Percentiles rank a stretch among this genome's conserved stretches.
Conservation (phyloP, 2,113 vertebrate genomes). For the Aspiorhynchus laticeps region DNA sequence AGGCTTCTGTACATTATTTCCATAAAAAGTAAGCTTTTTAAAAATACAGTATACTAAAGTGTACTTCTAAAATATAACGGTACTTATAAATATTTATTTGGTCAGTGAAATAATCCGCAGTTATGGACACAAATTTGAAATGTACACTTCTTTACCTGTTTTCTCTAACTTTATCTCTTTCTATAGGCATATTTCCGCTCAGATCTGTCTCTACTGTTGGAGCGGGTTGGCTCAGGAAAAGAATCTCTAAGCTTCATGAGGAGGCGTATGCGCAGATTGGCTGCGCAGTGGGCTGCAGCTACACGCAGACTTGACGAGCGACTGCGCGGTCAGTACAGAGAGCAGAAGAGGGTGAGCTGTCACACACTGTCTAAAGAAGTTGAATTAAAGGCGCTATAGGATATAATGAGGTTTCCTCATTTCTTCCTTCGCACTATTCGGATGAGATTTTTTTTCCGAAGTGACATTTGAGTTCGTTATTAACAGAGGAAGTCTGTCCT, state of each 20-base stretch:
- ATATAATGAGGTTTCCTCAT: neutral
- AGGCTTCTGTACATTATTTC: too few species aligned
- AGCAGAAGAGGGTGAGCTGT: slow-evolving; percentile 83
- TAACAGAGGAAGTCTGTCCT: neutral
- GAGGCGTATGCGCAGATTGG: slow-evolving; percentile 86
- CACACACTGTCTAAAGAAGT: slow-evolving; percentile 4
- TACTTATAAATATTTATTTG: too few species aligned
- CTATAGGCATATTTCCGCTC: slow-evolving; percentile 84
- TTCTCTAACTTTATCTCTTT: neutral
- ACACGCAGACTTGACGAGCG: slow-evolving; percentile 82
- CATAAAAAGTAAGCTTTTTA: too few species aligned
- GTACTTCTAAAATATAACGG: too few species aligned
- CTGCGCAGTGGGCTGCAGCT: slow-evolving; percentile 84
- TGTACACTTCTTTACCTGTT: neutral
- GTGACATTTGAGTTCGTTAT: neutral
- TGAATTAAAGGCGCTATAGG: neutral
- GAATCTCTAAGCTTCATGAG: slow-evolving; percentile 98
- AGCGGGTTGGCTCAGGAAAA: slow-evolving; percentile 90
- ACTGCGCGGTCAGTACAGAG: slow-evolving; percentile 73
- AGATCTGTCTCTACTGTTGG: slow-evolving; percentile 85
- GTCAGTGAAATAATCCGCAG: neutral
- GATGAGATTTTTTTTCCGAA: neutral
- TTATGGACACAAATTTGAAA: neutral
- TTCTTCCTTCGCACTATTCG: neutral
- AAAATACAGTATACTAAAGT: too few species aligned